A percentile compares a stretch with the other conserved stretches of the same genome.
Conservation (phyloP, 2,888 invertebrate species). For the Anagyrus pseudococci region DNA sequence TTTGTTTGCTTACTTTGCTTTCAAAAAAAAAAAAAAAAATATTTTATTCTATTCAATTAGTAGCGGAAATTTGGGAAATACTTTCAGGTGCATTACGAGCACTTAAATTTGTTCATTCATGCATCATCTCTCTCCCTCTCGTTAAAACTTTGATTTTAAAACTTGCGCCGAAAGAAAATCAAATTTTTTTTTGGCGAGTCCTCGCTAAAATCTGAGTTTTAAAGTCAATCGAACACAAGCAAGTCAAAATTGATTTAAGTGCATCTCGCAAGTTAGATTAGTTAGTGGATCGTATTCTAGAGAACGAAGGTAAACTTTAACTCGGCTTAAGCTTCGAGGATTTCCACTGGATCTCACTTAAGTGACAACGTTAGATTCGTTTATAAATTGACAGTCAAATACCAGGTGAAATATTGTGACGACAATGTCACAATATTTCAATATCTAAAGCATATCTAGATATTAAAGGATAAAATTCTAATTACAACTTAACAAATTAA, state of each 20-base stretch:
- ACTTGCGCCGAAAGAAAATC: slow-evolving; percentile 7
- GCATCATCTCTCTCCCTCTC: background rate
- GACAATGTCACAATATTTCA: no score
- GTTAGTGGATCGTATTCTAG: slow-evolving; percentile 31
- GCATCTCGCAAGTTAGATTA: slow-evolving; percentile 39
- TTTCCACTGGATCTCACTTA: slow-evolving; percentile 23
- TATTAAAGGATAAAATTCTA: no score
- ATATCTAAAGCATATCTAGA: no score
- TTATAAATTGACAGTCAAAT: no score
- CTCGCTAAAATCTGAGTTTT: slow-evolving; percentile 24
- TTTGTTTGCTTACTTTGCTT: no score
- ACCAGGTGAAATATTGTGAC: no score
- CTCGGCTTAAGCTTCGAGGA: slow-evolving; percentile 34
- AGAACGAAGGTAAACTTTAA: slow-evolving; percentile 32
- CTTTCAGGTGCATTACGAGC: no score
- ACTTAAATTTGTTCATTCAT: background rate
- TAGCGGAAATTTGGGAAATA: no score
- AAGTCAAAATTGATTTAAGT: slow-evolving; percentile 37
- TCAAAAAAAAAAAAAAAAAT: no score
- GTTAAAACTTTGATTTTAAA: background rate
- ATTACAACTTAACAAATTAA: no score
- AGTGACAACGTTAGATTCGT: no score
- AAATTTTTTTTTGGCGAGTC: slow-evolving; percentile 18
- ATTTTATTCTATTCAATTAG: no score
- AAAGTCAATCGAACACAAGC: slow-evolving; percentile 28